phyloP scores from a whole-genome alignment of 2,113 vertebrate species.

The Triplophysa rosa region DNA sequence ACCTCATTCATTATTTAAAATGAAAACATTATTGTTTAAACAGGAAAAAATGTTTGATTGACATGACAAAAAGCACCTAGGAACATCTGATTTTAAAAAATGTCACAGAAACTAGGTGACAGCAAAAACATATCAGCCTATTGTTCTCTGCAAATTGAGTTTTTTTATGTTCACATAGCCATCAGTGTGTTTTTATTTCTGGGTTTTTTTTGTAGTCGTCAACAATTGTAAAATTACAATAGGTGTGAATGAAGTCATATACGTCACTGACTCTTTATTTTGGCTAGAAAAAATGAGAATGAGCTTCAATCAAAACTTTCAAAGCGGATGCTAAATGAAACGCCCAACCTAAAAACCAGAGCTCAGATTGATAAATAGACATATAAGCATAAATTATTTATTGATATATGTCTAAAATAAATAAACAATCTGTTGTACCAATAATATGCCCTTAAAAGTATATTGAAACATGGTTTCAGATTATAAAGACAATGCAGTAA shows the following conservation, averaged over 20 bases:
- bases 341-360: not conserved
- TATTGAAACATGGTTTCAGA: too few species aligned
- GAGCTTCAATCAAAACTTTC: conserved; percentile 4
- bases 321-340: not conserved
- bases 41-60: not conserved
- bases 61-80: not conserved
- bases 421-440: not conserved
- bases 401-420: not conserved
- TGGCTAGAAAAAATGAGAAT: not conserved
- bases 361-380: not conserved
- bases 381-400: not conserved
- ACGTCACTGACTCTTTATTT: conserved; percentile 21
- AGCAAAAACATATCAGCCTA: not conserved
- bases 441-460: too few species aligned
- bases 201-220: conserved; percentile 19
- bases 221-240: conserved; percentile 15
- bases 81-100: not conserved
- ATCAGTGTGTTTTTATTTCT: not conserved
- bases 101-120: not conserved
- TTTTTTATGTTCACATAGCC: conserved; percentile 43
- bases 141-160: not conserved
- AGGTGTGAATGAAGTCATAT: conserved; percentile 3
- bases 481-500: too few species aligned
- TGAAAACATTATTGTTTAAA: not conserved
- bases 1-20: not conserved